These are phyloP conservation scores for Chaetodon trifasciatus DNA, from an alignment of 2,797 vertebrate genomes.

Conservation along the genomic window DNA sequence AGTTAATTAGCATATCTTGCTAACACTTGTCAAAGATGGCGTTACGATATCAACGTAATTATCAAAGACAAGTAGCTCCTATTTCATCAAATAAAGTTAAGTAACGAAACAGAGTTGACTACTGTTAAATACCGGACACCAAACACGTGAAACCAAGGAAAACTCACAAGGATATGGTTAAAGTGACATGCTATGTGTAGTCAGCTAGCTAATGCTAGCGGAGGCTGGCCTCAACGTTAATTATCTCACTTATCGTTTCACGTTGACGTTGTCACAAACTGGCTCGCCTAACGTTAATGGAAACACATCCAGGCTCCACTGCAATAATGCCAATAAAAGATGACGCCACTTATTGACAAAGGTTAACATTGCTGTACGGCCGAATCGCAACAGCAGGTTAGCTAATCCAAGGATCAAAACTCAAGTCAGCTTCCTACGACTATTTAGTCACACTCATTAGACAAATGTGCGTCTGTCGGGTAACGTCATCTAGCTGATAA, in stretches of 20 bases:
- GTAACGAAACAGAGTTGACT: fast-evolving
- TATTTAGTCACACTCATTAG: background rate
- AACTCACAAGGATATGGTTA: background rate
- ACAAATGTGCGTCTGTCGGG: fast-evolving
- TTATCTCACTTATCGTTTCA: background rate
- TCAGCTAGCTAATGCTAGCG: constrained; percentile 1
- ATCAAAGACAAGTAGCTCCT: background rate
- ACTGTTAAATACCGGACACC: background rate
- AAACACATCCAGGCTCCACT: background rate
- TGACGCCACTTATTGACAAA: no score
- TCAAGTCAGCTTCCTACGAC: fast-evolving
- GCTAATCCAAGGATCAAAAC: background rate
- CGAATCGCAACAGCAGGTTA: background rate
- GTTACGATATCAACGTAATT: background rate
- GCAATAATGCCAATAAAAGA: background rate
- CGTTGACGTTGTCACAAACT: background rate
- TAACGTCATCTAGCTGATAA: no score
- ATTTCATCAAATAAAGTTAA: background rate
- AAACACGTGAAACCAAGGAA: background rate
- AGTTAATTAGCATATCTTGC: constrained; percentile 19
- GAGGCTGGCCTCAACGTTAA: background rate
- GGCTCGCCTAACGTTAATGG: no score
- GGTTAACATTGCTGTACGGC: no score
- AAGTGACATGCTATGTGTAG: background rate
- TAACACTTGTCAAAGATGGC: background rate